Conservation (phyloP, 2,888 invertebrate species). For the Sminthurides aquaticus region DNA sequence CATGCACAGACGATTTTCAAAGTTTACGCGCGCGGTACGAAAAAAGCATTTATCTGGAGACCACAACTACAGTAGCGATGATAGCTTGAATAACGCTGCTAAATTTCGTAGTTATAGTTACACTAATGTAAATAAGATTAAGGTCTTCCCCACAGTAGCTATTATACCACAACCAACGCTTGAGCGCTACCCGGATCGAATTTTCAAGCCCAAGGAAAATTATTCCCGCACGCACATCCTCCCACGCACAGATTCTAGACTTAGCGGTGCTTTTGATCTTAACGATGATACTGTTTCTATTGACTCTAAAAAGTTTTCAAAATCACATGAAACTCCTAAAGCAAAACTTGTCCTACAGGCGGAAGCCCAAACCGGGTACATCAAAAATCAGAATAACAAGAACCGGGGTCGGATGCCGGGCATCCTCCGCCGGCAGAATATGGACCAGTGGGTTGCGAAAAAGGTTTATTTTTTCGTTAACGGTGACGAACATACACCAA, state of each 20-base stretch:
- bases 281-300: neutral
- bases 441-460: constrained; percentile 69
- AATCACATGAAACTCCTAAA: constrained; percentile 1
- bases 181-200: constrained; percentile 13
- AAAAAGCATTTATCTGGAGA: constrained; percentile 6
- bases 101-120: neutral
- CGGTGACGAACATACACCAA: constrained; percentile 86
- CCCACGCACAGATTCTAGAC: neutral
- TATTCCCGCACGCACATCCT: neutral
- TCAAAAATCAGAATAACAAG: constrained; percentile 12
- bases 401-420: constrained; percentile 24
- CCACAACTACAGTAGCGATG: constrained; percentile 7
- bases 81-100: constrained; percentile 2
- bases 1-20: neutral
- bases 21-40: neutral
- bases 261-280: neutral
- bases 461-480: constrained; percentile 85
- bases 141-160: neutral
- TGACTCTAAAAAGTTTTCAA: neutral
- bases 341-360: constrained; percentile 14
- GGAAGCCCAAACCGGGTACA: constrained; percentile 8
- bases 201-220: constrained; percentile 14
- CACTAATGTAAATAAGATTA: neutral
- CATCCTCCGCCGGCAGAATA: constrained; percentile 37
- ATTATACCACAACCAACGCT: constrained; percentile 15